Evolutionary conservation across 1,140 invertebrate genomes (phyloP), one percentile per base, ranked within the genome.

Genomic region (Tetramorium simillimum): DNA sequence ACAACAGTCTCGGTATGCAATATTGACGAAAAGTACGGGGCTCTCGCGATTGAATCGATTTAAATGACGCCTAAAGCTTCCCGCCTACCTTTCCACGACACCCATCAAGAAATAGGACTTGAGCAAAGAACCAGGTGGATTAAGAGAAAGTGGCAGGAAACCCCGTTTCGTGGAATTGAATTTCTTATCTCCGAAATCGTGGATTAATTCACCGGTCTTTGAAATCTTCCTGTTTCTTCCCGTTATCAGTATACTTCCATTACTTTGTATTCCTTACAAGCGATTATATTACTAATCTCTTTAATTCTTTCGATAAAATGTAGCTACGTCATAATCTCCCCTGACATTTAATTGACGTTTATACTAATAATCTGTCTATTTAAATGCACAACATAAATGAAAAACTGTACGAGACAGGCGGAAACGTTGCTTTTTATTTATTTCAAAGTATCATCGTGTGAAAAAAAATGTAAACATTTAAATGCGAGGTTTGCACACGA

Each of bases 1-100:
- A 98, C 97, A 70, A 98, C 97, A 89, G 97, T 98, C 92, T 98
- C 97, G 96, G 97, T 98, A 96, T 96, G 89, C 62, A 62, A 86
- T 80, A 85, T 72, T 88, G 70, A 60, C 75, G 69, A 89, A 49
- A 43, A 43, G 21, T 56, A 40, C 14, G 28, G 16, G 1, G 51
- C 16, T 67, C 18, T 80, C 37, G 28, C 24, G n/a, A 28, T 9
- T n/a, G 4, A 51, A 56, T 69, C 63, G 46, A 81, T 70, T 56
- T 58, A 51, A 80, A 37, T 9, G 18, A 16, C 28, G 14, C n/a
- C 37, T 24, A 69, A 33, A 24, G 33, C 60, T 49, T 81, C 16
- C 24, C 5, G 14, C 33, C 10, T 56, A 40, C n/a, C 12, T 81
- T 56, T 40, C 16, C 16, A 40, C 24, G 37, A 37, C n/a, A 40